Conservation (phyloP, 2,797 vertebrate genomes). For the Thunnus albacares region DNA sequence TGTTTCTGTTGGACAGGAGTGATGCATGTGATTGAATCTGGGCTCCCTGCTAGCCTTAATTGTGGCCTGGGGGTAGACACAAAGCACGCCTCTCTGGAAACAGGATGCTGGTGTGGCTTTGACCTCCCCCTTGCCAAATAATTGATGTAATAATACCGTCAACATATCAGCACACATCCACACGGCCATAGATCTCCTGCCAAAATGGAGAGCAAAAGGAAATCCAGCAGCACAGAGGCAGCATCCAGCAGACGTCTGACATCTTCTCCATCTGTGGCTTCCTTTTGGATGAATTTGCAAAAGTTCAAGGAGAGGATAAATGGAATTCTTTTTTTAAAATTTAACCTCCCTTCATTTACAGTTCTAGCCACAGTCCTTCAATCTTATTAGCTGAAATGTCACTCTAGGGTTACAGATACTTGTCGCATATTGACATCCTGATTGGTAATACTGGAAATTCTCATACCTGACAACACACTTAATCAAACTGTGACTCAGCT, state of each 20-base stretch:
- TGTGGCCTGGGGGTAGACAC: slow-evolving; percentile 86
- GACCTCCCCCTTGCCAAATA: slow-evolving; percentile 86
- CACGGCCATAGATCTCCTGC: slow-evolving; percentile 82
- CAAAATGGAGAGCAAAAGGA: slow-evolving; percentile 68
- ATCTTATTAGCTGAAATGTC: slow-evolving; percentile 48
- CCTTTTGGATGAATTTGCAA: slow-evolving; percentile 32
- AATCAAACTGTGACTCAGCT: slow-evolving; percentile 79
- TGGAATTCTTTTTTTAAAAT: slow-evolving; percentile 1
- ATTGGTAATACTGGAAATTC: slow-evolving; percentile 59
- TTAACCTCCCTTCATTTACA: slow-evolving; percentile 19
- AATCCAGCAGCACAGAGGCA: slow-evolving; percentile 70
- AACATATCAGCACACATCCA: slow-evolving; percentile 89
- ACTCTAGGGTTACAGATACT: slow-evolving; percentile 45
- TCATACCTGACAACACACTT: slow-evolving; percentile 54
- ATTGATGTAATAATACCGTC: slow-evolving; percentile 89
- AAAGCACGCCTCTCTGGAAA: slow-evolving; percentile 85
- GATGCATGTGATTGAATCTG: slow-evolving; percentile 90
- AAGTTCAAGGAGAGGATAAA: slow-evolving; percentile 41
- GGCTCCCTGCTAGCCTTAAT: slow-evolving; percentile 86
- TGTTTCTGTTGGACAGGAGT: slow-evolving; percentile 88
- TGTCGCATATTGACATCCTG: slow-evolving; percentile 58
- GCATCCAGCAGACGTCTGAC: slow-evolving; percentile 63
- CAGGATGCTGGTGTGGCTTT: slow-evolving; percentile 88
- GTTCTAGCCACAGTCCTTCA: slow-evolving; percentile 7
- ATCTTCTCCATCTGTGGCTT: slow-evolving; percentile 62